Conservation (phyloP, 2,113 vertebrate genomes). For the Hipposideros armiger region DNA sequence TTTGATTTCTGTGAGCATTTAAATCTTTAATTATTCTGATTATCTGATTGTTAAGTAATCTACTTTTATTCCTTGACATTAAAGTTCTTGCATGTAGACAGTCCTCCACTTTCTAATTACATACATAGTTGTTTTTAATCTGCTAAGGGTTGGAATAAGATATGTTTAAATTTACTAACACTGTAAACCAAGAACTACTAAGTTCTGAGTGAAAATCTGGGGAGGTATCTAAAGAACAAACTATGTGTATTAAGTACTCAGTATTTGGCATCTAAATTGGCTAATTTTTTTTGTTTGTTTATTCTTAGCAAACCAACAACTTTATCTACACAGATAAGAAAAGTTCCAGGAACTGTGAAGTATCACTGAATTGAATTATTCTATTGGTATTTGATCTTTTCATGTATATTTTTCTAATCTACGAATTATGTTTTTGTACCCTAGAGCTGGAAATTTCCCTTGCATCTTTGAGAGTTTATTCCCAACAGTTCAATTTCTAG, state of each 20-base stretch:
- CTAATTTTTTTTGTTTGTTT: conserved; percentile 24
- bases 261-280: background rate
- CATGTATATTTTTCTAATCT: conserved; percentile 55
- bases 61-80: background rate
- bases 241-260: background rate
- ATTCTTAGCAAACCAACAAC: conserved; percentile 41
- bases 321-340: conserved; percentile 53
- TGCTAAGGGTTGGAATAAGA: background rate
- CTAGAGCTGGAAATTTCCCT: background rate
- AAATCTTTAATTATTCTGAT: background rate
- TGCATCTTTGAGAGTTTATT: background rate
- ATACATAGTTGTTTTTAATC: background rate
- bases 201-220: conserved; percentile 20
- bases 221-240: background rate
- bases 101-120: background rate
- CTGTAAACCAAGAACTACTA: background rate
- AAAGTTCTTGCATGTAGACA: background rate
- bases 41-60: background rate
- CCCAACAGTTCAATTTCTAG: background rate
- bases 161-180: background rate
- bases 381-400: conserved; percentile 36
- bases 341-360: conserved; percentile 59
- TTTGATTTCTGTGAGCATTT: background rate
- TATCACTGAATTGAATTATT: background rate
- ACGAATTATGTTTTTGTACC: background rate